Evolutionary conservation across 2,888 invertebrate species (phyloP).

Genomic region (Hanleya hanleyi): DNA sequence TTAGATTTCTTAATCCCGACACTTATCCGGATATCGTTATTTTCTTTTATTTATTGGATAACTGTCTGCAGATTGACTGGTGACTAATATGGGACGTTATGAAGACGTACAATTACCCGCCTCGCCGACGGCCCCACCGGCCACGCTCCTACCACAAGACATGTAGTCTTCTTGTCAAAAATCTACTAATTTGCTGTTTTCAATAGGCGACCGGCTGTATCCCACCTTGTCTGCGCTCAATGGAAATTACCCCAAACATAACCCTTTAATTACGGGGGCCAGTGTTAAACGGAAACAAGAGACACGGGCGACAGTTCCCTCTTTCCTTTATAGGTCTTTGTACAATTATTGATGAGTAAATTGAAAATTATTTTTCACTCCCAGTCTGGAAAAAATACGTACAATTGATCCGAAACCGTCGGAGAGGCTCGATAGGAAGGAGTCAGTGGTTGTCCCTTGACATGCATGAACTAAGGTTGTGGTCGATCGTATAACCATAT

Average conservation of each 20-base stretch:
- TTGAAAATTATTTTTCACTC: no score
- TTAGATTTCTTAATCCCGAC: not conserved
- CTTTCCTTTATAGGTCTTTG: no score
- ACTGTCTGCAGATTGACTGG: not conserved
- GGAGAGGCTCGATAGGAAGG: no score
- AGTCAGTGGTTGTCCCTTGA: no score
- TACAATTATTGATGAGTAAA: no score
- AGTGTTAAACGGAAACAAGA: not conserved
- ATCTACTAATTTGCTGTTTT: constrained; percentile 4
- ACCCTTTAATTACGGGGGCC: not conserved
- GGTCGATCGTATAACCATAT: not conserved
- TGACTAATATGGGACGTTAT: not conserved
- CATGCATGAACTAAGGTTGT: not conserved
- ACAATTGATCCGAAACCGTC: no score
- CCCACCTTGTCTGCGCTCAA: not conserved
- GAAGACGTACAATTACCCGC: not conserved
- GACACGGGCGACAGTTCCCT: not conserved
- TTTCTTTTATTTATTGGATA: constrained; percentile 8
- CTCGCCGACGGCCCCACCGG: not conserved
- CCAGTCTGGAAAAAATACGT: no score
- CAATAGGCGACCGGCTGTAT: not conserved
- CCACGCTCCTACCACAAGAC: not conserved
- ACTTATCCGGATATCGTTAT: not conserved
- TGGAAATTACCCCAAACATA: not conserved
- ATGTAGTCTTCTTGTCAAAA: not conserved